Conservation (phyloP, 2,113 vertebrate genomes). For the Illadopsis cleaveri region DNA sequence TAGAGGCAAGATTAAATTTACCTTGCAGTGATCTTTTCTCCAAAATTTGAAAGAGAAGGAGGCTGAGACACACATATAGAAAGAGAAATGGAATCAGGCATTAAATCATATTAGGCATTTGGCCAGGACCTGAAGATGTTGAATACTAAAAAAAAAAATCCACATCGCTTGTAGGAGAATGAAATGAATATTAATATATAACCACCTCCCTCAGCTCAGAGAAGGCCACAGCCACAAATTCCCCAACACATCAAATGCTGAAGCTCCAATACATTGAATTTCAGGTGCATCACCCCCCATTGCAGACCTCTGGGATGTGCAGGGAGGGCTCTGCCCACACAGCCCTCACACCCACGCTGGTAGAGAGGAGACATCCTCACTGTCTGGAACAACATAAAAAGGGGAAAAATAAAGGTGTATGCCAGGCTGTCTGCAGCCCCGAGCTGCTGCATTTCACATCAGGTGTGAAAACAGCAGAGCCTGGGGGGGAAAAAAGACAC, state of each 20-base stretch:
- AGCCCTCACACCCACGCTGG: neutral
- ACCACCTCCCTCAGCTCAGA: neutral
- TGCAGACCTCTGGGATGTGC: neutral
- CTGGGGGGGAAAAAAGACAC: neutral
- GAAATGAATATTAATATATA: neutral
- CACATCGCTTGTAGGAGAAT: neutral
- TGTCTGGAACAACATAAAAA: neutral
- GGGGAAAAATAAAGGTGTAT: no score
- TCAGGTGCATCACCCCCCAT: fast-evolving
- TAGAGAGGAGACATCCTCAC: neutral
- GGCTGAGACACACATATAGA: neutral
- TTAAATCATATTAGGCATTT: neutral
- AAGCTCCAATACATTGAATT: neutral
- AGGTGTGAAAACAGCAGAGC: neutral
- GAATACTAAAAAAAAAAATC: neutral
- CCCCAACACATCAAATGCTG: neutral
- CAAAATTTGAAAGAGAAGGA: neutral
- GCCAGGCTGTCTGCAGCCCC: neutral
- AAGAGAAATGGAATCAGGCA: neutral
- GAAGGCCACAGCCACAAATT: neutral
- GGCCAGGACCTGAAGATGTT: neutral
- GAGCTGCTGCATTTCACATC: neutral
- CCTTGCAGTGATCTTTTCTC: neutral
- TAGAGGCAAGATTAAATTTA: neutral
- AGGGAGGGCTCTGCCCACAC: neutral